These are phyloP conservation scores for Bufo bufo DNA, from an alignment of 2,113 vertebrate species.

Conservation along the genomic window DNA sequence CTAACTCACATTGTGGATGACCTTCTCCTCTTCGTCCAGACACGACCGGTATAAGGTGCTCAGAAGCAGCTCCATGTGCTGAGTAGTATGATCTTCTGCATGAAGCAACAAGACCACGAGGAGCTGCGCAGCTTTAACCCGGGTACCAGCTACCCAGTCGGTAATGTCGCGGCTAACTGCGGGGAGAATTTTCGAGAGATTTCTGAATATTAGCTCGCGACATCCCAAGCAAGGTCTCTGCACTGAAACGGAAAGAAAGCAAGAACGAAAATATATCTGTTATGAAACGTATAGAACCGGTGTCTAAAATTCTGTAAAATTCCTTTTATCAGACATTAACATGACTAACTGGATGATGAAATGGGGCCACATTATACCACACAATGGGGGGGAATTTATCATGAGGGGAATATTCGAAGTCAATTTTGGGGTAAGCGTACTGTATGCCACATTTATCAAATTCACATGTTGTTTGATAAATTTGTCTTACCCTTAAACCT, in stretches of 20 bases:
- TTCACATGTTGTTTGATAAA: too few relatives aligned
- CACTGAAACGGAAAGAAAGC: conserved; percentile 34
- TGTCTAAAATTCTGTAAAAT: neutral
- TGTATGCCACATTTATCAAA: too few relatives aligned
- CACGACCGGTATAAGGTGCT: conserved; percentile 80
- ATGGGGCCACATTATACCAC: too few relatives aligned
- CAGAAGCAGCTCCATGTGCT: conserved; percentile 87
- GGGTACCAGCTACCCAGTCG: conserved; percentile 88
- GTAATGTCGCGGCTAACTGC: conserved; percentile 82
- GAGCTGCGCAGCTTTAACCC: conserved; percentile 86
- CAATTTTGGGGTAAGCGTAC: too few relatives aligned
- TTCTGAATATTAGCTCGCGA: conserved; percentile 89
- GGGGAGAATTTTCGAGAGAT: conserved; percentile 86
- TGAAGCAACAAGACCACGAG: conserved; percentile 83
- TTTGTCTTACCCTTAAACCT: too few relatives aligned
- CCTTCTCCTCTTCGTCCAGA: conserved; percentile 74
- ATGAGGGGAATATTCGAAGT: too few relatives aligned
- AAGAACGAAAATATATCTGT: neutral
- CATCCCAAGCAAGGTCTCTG: conserved; percentile 87
- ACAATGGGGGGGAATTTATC: too few relatives aligned
- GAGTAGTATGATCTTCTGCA: conserved; percentile 87
- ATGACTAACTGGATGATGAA: too few relatives aligned
- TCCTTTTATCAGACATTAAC: neutral
- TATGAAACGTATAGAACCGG: neutral
- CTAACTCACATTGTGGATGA: conserved; percentile 82